phyloP scores from a whole-genome alignment of 2,113 vertebrate species.

The Micromys minutus region DNA sequence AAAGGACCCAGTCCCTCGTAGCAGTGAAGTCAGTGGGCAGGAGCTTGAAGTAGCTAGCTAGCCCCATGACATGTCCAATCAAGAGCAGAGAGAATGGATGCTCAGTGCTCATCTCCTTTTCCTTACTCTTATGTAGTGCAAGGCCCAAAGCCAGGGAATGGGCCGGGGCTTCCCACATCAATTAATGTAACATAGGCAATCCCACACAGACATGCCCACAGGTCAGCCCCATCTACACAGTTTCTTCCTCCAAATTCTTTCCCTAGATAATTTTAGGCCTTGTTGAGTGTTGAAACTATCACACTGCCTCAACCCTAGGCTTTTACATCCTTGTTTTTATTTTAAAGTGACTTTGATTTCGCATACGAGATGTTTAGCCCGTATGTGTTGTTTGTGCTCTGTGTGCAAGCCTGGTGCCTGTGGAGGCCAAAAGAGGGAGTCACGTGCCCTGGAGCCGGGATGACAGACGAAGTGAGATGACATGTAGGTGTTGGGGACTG shows the following conservation, averaged over 20 bases:
- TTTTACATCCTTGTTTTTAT: not conserved
- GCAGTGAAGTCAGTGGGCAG: not conserved
- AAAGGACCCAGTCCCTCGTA: not conserved
- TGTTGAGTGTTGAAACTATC: not conserved
- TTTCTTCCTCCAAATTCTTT: not conserved
- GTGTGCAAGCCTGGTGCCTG: not conserved
- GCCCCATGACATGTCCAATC: not conserved
- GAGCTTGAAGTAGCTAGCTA: not conserved
- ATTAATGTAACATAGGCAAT: too few relatives aligned
- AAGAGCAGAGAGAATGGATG: not conserved
- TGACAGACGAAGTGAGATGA: too few relatives aligned
- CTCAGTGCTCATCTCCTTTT: not conserved
- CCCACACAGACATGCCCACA: not conserved
- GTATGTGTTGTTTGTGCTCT: not conserved
- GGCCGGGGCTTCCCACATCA: not conserved
- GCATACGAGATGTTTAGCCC: not conserved
- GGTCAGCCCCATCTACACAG: not conserved
- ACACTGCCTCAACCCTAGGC: not conserved
- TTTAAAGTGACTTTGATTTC: not conserved
- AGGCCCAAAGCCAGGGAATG: not conserved
- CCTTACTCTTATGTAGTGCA: not conserved
- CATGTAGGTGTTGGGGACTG: not conserved
- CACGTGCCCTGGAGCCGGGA: not conserved
- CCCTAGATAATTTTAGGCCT: not conserved
- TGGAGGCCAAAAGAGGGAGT: not conserved